Evolutionary conservation across 2,888 invertebrate species (phyloP), one percentile per base, ranked within the genome.

Genomic region (Stegana nigrithorax): DNA sequence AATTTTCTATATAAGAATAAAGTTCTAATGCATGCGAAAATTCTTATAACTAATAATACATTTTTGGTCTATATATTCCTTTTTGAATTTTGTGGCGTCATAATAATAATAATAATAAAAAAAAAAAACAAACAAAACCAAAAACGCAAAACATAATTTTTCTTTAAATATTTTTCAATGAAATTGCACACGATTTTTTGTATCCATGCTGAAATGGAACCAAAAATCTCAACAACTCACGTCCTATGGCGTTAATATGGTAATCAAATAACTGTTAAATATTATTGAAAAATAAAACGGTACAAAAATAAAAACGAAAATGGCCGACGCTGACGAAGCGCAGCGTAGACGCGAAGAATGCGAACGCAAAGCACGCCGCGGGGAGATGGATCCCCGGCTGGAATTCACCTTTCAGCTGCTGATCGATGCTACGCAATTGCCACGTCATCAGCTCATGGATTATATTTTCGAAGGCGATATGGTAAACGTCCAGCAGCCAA

Each of bases 381-480:
- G 95, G 87, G 95, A 95, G 85, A 95, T 95, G 93, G 95, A 95
- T 86, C 94, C 95, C 79, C 89, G 95, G 66, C 86, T 95, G 88
- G 95, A 95, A 87, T 95, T 94, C 86, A 92, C 94, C 64, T 95
- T 95, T 87, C 95, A 95, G 83, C 89, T 95, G 56, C 88, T 95
- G 70, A 93, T 94, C 82, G 94, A 95, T 78, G 93, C 92, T 58
- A 94, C 94, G 0, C 92, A 92, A 14, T 86, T 95, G 57, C 90
- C 92, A 0, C 86, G 95, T 27, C 92, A 93, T 84, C 93, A 94
- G 78, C 92, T 95, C 67, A 95, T 95, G 93, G 94, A 95, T 84
- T 92, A 94, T 81, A 93, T 95, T 47, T 94, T 95, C 86, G 94
- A 94, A 84, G 94, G 93, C 68, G 93, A 95, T 79, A 94, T 95